Conservation (phyloP, 2,797 vertebrate genomes). For the Poeciliopsis paucimaculata region DNA sequence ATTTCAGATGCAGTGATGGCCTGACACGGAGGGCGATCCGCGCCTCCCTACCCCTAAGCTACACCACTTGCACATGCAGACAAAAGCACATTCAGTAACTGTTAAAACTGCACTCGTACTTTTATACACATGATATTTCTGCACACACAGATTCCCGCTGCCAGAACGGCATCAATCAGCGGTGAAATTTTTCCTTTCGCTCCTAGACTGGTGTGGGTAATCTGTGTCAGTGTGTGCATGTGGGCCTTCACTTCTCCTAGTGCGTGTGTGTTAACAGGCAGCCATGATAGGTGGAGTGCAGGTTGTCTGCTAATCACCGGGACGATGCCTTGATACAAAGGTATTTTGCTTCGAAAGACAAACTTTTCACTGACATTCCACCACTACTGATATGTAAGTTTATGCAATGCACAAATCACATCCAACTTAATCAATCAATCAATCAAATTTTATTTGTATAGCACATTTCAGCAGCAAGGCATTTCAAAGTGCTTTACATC, state of each 20-base stretch:
- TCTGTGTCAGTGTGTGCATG: constrained; percentile 23
- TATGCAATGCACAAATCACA: not conserved
- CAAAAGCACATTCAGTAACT: constrained; percentile 11
- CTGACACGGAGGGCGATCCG: constrained; percentile 19
- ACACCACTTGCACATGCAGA: constrained; percentile 5
- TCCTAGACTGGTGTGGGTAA: constrained; percentile 51
- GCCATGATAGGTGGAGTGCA: not conserved
- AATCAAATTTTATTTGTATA: too few species aligned
- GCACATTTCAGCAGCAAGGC: too few species aligned
- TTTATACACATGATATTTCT: constrained; percentile 29
- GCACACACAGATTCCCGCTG: constrained; percentile 56
- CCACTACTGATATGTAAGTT: not conserved
- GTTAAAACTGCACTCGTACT: constrained; percentile 18
- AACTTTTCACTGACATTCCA: not conserved
- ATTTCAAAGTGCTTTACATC: too few species aligned
- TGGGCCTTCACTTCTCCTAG: constrained; percentile 25
- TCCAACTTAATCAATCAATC: too few species aligned
- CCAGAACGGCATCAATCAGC: constrained; percentile 65
- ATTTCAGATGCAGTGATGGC: constrained; percentile 50
- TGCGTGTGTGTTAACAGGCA: constrained; percentile 14
- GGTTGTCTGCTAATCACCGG: not conserved
- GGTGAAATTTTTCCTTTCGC: constrained; percentile 55
- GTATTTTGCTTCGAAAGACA: not conserved
- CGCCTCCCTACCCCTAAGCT: not conserved
- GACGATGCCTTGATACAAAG: not conserved